Evolutionary conservation across 1,140 invertebrate species (phyloP).

Genomic region (Drosophila sulfurigaster): DNA sequence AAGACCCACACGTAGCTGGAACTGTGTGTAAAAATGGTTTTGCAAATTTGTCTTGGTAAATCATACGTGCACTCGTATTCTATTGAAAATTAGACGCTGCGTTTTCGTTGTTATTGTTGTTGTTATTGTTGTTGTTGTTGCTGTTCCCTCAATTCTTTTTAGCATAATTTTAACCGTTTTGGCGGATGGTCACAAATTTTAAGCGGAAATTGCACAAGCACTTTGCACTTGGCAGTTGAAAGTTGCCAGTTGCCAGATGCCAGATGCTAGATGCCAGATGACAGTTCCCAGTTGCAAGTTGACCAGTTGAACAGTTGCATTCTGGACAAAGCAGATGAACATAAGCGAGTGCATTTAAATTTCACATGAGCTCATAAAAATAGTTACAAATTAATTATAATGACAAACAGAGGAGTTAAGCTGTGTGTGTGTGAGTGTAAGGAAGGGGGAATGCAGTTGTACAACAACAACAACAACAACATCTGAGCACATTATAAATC

Average conservation of each 20-base stretch:
- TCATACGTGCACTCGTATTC: slow-evolving; percentile 65
- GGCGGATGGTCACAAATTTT: slow-evolving; percentile 75
- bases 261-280: slow-evolving; percentile 29
- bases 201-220: slow-evolving; percentile 81
- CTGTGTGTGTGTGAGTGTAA: background rate
- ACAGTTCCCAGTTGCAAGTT: slow-evolving; percentile 27
- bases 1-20: slow-evolving; percentile 34
- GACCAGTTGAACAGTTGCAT: slow-evolving; percentile 10
- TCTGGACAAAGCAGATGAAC: slow-evolving; percentile 31
- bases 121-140: background rate
- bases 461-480: slow-evolving; percentile 34
- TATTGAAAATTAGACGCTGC: slow-evolving; percentile 65
- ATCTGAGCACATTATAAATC: slow-evolving; percentile 73
- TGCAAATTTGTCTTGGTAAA: slow-evolving; percentile 62
- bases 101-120: background rate
- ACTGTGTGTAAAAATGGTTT: slow-evolving; percentile 34
- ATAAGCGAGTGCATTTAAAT: slow-evolving; percentile 65
- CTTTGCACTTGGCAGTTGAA: slow-evolving; percentile 68
- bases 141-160: slow-evolving; percentile 57
- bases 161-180: slow-evolving; percentile 76
- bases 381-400: slow-evolving; percentile 84
- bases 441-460: slow-evolving; percentile 41
- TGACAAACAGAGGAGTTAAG: slow-evolving; percentile 62
- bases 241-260: slow-evolving; percentile 14
- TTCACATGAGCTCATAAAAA: slow-evolving; percentile 83